Conservation (phyloP, 2,888 invertebrate species). For the Andrena chrysosceles region DNA sequence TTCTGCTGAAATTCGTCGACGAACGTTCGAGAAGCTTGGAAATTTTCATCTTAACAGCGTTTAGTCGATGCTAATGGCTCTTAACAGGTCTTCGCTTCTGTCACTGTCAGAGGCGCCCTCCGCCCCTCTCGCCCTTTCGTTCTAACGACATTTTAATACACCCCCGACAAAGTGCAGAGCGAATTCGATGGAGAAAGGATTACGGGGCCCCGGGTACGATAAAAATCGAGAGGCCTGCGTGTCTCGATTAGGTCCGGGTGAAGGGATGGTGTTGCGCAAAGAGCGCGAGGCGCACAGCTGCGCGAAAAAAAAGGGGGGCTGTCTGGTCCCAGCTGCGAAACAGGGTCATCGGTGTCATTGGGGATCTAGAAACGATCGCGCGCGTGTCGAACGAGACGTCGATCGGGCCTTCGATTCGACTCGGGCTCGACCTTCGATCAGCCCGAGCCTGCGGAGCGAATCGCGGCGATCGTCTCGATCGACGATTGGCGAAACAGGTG, state of each 20-base stretch:
- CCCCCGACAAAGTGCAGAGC: slow-evolving; percentile 70
- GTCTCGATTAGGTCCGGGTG: slow-evolving; percentile 67
- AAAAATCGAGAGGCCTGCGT: slow-evolving; percentile 62
- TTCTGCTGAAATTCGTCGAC: too few relatives aligned
- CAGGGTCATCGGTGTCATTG: slow-evolving; percentile 67
- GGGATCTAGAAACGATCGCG: slow-evolving; percentile 51
- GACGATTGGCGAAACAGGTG: slow-evolving; percentile 38
- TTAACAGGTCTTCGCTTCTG: neutral
- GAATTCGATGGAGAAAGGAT: slow-evolving; percentile 82
- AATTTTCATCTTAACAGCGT: neutral
- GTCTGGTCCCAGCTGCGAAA: slow-evolving; percentile 76
- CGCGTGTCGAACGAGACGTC: slow-evolving; percentile 48
- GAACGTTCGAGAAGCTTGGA: too few relatives aligned
- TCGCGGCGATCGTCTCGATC: slow-evolving; percentile 31
- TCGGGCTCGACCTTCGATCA: slow-evolving; percentile 38
- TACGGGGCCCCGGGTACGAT: slow-evolving; percentile 72
- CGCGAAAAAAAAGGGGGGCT: slow-evolving; percentile 70
- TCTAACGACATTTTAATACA: slow-evolving; percentile 80
- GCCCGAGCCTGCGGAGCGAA: slow-evolving; percentile 43
- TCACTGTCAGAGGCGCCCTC: neutral
- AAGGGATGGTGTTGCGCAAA: slow-evolving; percentile 59
- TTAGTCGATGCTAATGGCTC: neutral
- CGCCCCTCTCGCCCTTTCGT: neutral
- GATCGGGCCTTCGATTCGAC: slow-evolving; percentile 61
- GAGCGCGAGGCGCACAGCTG: slow-evolving; percentile 75